Evolutionary conservation across 2,888 invertebrate genomes (phyloP), one percentile per base, ranked within the genome.

Genomic region (Plemyria rubiginata): DNA sequence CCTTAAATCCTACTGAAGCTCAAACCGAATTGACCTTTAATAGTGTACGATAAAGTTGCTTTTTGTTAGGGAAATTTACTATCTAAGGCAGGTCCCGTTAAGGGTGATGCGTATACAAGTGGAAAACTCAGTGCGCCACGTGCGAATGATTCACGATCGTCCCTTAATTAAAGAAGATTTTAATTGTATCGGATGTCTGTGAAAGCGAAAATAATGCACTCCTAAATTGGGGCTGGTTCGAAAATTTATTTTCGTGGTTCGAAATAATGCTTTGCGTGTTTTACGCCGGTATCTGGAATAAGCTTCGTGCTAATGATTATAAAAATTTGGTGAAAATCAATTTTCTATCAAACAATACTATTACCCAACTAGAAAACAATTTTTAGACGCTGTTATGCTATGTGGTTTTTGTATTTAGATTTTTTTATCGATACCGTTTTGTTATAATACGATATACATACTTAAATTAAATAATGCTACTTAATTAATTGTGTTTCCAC

Each of bases 161-260:
- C 88, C 93, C 93, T 93, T 93, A 93, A 93, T 93, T 93, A 93
- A 93, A 93, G 93, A 93, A 93, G 92, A 93, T 93, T 93, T 92
- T 93, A 93, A 93, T 93, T 93, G 92, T 92, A 92, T 92, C 90
- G 92, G 91, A 91, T 91, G 92, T 90, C 92, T 90, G 90, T 87
- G 90, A 89, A 92, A 92, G 89, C 88, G 90, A 92, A 92, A 92
- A 92, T 92, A 92, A 92, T 92, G 92, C 90, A 92, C 85, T 92
- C 88, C 90, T 89, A 91, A 91, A 92, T 92, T 92, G 90, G 92
- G 91, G 90, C 86, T 81, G 85, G 88, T 82, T 82, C 75, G 84
- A 82, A 85, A 88, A 91, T 91, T 89, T 91, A 91, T 92, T 83
- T 82, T 77, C 80, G 78, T 80, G 74, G 70, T 76, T 80, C 78